Percentiles rank a stretch among this genome's conserved stretches.
These are phyloP conservation scores for Smutsia gigantea DNA, from an alignment of 2,797 vertebrate species.

Conservation along the genomic window DNA sequence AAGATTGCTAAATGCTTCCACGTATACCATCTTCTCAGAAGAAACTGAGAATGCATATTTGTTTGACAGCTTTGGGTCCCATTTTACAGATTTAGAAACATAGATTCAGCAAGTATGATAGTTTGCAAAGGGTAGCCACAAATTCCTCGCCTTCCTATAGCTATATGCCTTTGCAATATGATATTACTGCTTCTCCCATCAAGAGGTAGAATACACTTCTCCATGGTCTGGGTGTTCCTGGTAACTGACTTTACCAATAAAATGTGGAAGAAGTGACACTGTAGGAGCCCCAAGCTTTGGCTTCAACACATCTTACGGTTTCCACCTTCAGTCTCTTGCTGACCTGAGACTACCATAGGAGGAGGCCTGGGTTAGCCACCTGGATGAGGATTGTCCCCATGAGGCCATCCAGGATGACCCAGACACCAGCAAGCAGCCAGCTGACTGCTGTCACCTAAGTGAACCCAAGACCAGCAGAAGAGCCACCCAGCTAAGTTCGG, in stretches of 20 bases:
- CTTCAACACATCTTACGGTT: neutral
- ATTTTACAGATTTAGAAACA: slow-evolving; percentile 42
- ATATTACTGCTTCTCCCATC: neutral
- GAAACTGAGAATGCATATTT: neutral
- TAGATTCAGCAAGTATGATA: neutral
- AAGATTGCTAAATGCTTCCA: too few relatives aligned
- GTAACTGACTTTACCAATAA: neutral
- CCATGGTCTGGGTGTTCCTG: neutral
- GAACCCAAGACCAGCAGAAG: neutral
- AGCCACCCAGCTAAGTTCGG: neutral
- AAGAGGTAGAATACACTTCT: neutral
- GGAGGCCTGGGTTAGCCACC: neutral
- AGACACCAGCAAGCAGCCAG: neutral
- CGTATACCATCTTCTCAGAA: neutral
- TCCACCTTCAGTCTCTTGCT: neutral
- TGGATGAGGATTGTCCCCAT: neutral
- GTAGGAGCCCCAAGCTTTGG: neutral
- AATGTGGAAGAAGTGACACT: neutral
- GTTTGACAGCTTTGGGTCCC: neutral
- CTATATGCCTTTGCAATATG: neutral
- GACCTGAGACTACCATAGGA: neutral
- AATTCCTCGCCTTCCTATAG: neutral
- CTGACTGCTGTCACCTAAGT: neutral
- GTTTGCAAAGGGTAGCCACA: neutral
- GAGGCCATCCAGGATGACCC: neutral